Evolutionary conservation across 2,888 invertebrate species (phyloP).

Genomic region (Heliconius cydno): DNA sequence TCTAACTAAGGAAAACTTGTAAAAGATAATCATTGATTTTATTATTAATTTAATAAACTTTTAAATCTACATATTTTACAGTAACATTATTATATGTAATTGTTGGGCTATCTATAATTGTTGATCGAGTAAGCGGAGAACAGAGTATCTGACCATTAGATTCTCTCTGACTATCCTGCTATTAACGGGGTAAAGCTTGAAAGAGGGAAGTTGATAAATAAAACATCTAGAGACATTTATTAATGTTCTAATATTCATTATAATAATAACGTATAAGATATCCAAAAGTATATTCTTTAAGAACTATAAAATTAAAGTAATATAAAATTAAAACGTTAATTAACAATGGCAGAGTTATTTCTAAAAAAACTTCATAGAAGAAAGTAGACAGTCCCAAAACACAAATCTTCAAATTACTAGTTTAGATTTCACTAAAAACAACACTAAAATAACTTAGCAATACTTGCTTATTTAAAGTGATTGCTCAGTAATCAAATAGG

Average conservation of each 20-base stretch:
- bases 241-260: neutral
- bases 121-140: too few species aligned
- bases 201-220: neutral
- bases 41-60: neutral
- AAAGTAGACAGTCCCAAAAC: neutral
- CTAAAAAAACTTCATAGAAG: too few species aligned
- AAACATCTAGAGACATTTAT: neutral
- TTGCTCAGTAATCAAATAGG: constrained; percentile 62
- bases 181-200: neutral
- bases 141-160: neutral
- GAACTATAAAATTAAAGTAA: too few species aligned
- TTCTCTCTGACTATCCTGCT: neutral
- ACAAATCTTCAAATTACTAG: neutral
- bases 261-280: neutral
- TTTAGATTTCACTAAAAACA: constrained; percentile 31
- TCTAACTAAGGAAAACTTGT: neutral
- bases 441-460: constrained; percentile 45
- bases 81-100: too few species aligned
- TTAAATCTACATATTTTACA: too few species aligned
- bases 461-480: constrained; percentile 52
- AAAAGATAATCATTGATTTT: neutral
- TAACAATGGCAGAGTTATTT: too few species aligned
- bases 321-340: too few species aligned
- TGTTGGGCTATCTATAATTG: too few species aligned
- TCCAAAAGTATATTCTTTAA: neutral